Evolutionary conservation across 2,797 vertebrate genomes (phyloP), one percentile per base, ranked within the genome.

Genomic region (Pterois miles): DNA sequence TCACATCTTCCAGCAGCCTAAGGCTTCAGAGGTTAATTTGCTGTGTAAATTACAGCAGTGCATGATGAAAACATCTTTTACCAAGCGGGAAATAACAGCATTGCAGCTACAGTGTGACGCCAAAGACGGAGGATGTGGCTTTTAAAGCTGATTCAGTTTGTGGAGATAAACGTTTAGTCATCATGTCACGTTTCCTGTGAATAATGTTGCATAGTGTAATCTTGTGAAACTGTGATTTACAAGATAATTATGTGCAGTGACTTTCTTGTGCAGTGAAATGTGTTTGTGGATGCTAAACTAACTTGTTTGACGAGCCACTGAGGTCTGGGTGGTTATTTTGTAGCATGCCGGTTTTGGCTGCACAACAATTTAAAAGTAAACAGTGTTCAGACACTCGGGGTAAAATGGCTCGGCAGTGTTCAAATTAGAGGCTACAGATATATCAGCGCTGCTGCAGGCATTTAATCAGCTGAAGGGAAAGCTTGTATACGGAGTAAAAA

Each of bases 351-450:
- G 5, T 54, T 27, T 38, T 14, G 48, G 46, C 31, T 36, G 31
- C 29, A 40, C 25, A 8, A 29, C 11, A 2, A 48, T 70, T 60
- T 46, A 25, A 62, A 52, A 75, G 38, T 70, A 38, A 56, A 74
- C 74, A 54, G 48, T 5, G 57, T 18, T 22, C 58, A 60, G 14
- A 58, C 57, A 40, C n/a, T 1, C 53, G 5, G 34, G 20, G 56
- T 70, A 66, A 50, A 50, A 76, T 60, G 31, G 59, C 31, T 29
- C 20, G 0, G 56, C 48, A 38, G 29, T 14, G 34, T 74, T 43
- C 31, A 69, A 73, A 81, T 81, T 74, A 74, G 23, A 84, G 67
- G 65, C 64, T 67, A 1, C 59, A 34, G 58, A 74, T 59, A 4
- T 29, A 9, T 64, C 25, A 25, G 58, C 10, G 6, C 43, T 46